Evolutionary conservation across 2,888 invertebrate species (phyloP).

Genomic region (Aplocera efformata): DNA sequence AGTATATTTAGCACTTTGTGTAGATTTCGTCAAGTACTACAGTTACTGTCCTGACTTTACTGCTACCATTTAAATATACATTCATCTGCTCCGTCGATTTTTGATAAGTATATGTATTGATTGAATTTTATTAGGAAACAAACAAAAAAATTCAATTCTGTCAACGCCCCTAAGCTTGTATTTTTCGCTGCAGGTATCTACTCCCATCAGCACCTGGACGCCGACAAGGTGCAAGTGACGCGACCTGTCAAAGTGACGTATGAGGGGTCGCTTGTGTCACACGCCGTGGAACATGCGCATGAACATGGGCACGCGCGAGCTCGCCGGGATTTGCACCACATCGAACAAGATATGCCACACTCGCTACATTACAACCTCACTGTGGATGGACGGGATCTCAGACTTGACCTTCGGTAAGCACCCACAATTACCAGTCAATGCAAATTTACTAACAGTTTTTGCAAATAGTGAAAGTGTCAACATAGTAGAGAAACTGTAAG

Average conservation of each 20-base stretch:
- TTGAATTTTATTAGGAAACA: too few species aligned
- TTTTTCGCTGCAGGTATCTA: slow-evolving; percentile 60
- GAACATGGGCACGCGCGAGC: slow-evolving; percentile 73
- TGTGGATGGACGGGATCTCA: slow-evolving; percentile 63
- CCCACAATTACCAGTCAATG: not conserved
- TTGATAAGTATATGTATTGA: too few species aligned
- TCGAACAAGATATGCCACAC: slow-evolving; percentile 56
- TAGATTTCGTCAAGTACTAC: too few species aligned
- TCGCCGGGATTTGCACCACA: slow-evolving; percentile 62
- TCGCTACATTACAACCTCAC: slow-evolving; percentile 72
- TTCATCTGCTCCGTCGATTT: too few species aligned
- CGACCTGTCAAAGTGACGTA: slow-evolving; percentile 82
- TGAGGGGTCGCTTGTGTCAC: slow-evolving; percentile 79
- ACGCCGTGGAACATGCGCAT: slow-evolving; percentile 77
- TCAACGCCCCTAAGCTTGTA: too few species aligned
- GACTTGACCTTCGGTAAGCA: slow-evolving; percentile 71
- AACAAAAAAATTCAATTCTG: too few species aligned
- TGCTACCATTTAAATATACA: too few species aligned
- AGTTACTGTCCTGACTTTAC: too few species aligned
- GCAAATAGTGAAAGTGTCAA: too few species aligned
- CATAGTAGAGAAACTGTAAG: too few species aligned
- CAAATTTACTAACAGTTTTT: too few species aligned
- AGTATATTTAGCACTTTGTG: too few species aligned
- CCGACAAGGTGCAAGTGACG: slow-evolving; percentile 79
- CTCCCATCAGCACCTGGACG: slow-evolving; percentile 70